phyloP scores from a whole-genome alignment of 2,888 invertebrate species.

The Agapetus fuscipes region DNA sequence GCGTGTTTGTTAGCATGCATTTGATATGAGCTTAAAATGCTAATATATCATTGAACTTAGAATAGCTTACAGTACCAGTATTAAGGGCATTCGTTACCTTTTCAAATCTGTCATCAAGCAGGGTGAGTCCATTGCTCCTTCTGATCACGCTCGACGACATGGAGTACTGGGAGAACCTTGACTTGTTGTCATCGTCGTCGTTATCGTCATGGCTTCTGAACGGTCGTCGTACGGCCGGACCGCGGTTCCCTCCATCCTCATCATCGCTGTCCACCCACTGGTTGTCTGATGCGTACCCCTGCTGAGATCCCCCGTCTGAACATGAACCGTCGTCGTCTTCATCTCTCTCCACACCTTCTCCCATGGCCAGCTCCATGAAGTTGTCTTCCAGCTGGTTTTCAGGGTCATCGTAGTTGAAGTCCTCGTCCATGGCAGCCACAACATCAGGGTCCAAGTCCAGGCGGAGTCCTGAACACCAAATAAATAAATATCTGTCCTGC shows the following conservation, averaged over 20 bases:
- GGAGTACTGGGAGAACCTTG: constrained; percentile 87
- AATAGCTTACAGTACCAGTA: too few relatives aligned
- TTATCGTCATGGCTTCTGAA: constrained; percentile 28
- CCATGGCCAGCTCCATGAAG: constrained; percentile 77
- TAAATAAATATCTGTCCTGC: too few relatives aligned
- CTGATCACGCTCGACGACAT: constrained; percentile 86
- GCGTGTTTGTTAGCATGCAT: too few relatives aligned
- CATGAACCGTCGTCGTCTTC: constrained; percentile 38
- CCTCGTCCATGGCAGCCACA: constrained; percentile 87
- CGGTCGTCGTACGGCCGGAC: constrained; percentile 4
- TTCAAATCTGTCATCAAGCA: constrained; percentile 85
- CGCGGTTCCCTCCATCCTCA: constrained; percentile 30
- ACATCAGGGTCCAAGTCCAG: constrained; percentile 85
- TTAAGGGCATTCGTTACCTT: too few relatives aligned
- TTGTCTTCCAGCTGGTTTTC: constrained; percentile 85
- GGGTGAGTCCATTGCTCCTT: constrained; percentile 70
- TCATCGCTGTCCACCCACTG: constrained; percentile 18
- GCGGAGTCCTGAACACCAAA: constrained; percentile 35
- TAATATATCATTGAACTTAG: too few relatives aligned
- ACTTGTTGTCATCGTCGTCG: constrained; percentile 68
- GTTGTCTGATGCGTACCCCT: constrained; percentile 35
- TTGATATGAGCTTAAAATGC: too few relatives aligned
- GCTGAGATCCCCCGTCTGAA: constrained; percentile 38
- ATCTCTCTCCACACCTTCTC: constrained; percentile 35
- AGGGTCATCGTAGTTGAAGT: constrained; percentile 77